Conservation (phyloP, 2,888 invertebrate genomes). For the Acleris cristana region DNA sequence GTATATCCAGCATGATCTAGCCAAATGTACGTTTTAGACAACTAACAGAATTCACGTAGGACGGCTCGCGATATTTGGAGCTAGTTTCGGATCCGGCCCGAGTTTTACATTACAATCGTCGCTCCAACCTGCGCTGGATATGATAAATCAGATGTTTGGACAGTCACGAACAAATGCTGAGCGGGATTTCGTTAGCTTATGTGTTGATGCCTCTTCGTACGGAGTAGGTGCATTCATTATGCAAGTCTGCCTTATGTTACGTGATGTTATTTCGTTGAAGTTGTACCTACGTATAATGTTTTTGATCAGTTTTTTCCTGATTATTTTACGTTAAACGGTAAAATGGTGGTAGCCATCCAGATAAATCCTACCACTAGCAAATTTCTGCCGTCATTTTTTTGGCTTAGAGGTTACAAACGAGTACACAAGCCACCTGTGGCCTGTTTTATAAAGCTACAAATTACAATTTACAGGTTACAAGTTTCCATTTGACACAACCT, state of each 20-base stretch:
- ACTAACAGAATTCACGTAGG: conserved; percentile 9
- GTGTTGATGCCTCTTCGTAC: not conserved
- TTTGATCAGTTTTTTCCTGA: too few species aligned
- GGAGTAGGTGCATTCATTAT: conserved; percentile 7
- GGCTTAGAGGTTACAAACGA: too few species aligned
- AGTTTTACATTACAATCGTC: conserved; percentile 75
- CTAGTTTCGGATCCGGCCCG: conserved; percentile 48
- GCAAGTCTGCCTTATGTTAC: not conserved
- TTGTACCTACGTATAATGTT: too few species aligned
- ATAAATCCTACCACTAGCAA: too few species aligned
- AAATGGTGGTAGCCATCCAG: too few species aligned
- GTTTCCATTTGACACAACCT: too few species aligned
- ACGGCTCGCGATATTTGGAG: conserved; percentile 31
- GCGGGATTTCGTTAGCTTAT: not conserved
- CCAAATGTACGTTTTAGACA: not conserved
- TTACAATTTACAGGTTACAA: too few species aligned
- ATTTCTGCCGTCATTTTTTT: too few species aligned
- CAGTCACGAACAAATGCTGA: conserved; percentile 42
- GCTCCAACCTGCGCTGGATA: conserved; percentile 65
- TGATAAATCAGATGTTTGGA: conserved; percentile 70
- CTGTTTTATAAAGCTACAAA: too few species aligned
- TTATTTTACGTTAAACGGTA: too few species aligned
- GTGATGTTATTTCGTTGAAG: not conserved
- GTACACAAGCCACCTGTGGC: too few species aligned
- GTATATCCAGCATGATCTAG: not conserved